Evolutionary conservation across 2,797 vertebrate species (phyloP), one percentile per base, ranked within the genome.

Genomic region (Lemur catta): DNA sequence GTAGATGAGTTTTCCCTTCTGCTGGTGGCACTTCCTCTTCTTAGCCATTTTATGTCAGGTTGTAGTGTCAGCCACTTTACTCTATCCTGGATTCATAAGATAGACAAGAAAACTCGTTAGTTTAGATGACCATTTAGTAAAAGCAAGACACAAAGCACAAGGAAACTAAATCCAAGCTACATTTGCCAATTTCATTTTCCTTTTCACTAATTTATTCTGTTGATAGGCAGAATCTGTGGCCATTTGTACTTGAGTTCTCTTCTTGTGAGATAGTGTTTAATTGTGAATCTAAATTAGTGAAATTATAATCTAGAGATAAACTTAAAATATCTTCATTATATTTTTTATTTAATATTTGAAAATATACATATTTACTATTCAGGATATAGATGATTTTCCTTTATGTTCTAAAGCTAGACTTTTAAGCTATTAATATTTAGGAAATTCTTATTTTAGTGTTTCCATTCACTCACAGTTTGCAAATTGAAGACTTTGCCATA

Each of bases 211-310:
- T 22, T 97, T 92, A 65, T 48, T 93, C 15, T 46, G 50, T 67
- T 96, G 41, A 57, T 0, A 96, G 94, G 71, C 69, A 92, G 84
- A 95, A 95, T 97, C 50, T 94, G 48, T 93, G 71, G 43, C 61
- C 85, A 95, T 97, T 98, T 97, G 75, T 97, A 81, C 91, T 93
- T 86, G 30, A 88, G 71, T 26, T 76, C 72, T 95, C 92, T 94
- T 76, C 52, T 96, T 97, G 89, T 93, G 33, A 95, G 92, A 93
- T 35, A 52, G 15, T 67, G 13, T 90, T 93, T 82, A 35, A 5
- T 92, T 82, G 74, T 69, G 33, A 89, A 82, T 48, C 55, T 82
- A 96, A 97, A 92, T 55, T 76, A 90, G 89, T 97, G 93, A 96
- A 96, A 80, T 95, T 96, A 94, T 89, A 87, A 80, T 78, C 5